Base-by-base conservation (phyloP, 1,140 invertebrate genomes). In the Onthophagus taurus region DNA sequence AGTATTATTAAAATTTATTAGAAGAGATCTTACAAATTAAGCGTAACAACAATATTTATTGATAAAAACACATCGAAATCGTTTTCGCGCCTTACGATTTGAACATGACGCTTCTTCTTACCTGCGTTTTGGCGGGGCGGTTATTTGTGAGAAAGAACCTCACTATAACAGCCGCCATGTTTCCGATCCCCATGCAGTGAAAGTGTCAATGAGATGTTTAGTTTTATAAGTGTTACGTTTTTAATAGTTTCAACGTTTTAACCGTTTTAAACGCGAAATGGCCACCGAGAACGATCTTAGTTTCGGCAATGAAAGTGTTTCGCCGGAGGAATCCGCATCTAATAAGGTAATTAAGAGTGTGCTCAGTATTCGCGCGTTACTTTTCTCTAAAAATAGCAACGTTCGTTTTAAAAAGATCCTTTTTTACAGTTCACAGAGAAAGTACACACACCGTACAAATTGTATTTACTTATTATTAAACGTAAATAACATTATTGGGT, bases 311-410 rank as follows among this genome's bases (percentile, higher is more conserved):
- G 39, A 38, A 35, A 17, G 16, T 4, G 19, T 13, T 16, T 12
- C 17, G 14, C n/a, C 16, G 12, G 20, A 37, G 16, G 44, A 46
- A 17, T 17, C 35, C 14, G 26, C 14, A 11, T 39, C 30, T 33
- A 46, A 46, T 46, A 41, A 46, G 44, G 44, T 46, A 46, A 39
- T 26, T 46, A 39, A n/a, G 37, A 17, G 44, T 45, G 24, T 18
- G 19, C 29, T 35, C n/a, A 21, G 23, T 17, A 37, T 46, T 46
- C 44, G 44, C 44, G 44, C 44, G 44, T 46, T 46, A 38, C 13
- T 11, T 38, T 19, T 13, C 24, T 46, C 44, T 35, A 46, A 39
- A 46, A 46, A 46, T 46, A 46, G 44, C 3, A 31, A 38, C 18
- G 16, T 24, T 19, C 31, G 37, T 21, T 9, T 35, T 41, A 18